Evolutionary conservation across 2,888 invertebrate genomes (phyloP).

Genomic region (Stictocephala bisonia): DNA sequence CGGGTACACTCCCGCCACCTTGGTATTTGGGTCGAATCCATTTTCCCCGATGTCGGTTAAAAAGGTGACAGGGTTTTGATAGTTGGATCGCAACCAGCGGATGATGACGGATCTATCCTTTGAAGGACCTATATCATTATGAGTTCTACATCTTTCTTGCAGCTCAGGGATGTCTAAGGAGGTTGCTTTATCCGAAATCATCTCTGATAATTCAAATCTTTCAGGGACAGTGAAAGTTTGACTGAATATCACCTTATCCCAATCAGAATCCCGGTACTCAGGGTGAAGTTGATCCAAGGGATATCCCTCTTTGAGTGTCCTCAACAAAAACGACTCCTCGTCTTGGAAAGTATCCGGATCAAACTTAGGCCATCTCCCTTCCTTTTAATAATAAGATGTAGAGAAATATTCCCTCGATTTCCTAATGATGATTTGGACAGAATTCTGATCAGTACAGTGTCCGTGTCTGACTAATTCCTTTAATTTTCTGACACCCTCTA

Average conservation of each 20-base stretch:
- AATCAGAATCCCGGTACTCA: not conserved
- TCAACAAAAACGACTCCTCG: not conserved
- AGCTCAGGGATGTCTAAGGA: not conserved
- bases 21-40: not conserved
- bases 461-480: no score
- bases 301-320: not conserved
- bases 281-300: not conserved
- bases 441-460: no score
- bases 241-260: not conserved
- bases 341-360: not conserved
- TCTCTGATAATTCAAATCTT: constrained; percentile 5
- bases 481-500: no score
- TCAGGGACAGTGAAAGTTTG: constrained; percentile 7
- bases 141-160: not conserved
- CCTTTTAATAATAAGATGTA: not conserved
- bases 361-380: not conserved
- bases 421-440: not conserved
- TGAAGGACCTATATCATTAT: not conserved
- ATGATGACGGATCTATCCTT: constrained; percentile 26
- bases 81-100: not conserved
- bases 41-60: not conserved
- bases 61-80: not conserved
- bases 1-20: constrained; percentile 9
- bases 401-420: constrained; percentile 27
- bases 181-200: constrained; percentile 24